Evolutionary conservation across 2,113 vertebrate genomes (phyloP).

Genomic region (Campylomormyrus tamandua): DNA sequence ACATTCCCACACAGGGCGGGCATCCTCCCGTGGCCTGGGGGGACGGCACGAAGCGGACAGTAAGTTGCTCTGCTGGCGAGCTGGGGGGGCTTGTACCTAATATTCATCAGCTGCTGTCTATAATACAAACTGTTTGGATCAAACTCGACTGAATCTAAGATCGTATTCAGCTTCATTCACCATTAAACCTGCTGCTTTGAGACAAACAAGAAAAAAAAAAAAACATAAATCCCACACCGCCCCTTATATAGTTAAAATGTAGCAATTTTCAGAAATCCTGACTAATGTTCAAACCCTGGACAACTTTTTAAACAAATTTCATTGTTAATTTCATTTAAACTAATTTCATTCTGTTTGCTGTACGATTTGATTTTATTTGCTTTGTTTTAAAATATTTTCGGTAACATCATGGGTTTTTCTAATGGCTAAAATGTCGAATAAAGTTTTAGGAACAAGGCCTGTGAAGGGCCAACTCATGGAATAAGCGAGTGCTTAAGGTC

Average conservation of each 20-base stretch:
- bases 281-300: neutral
- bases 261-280: neutral
- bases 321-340: neutral
- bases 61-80: neutral
- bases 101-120: neutral
- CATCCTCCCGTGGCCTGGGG: conserved; percentile 83
- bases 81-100: neutral
- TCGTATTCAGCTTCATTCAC: neutral
- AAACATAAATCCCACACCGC: neutral
- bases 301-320: neutral
- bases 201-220: neutral
- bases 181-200: neutral
- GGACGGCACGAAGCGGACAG: neutral
- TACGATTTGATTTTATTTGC: neutral
- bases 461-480: neutral
- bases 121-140: neutral
- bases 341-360: neutral
- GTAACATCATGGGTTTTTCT: neutral
- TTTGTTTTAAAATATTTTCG: neutral
- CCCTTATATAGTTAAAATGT: neutral
- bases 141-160: neutral
- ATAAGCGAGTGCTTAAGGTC: neutral
- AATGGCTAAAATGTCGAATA: neutral
- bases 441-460: neutral
- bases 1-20: conserved; percentile 85